Percentiles rank a stretch among this genome's conserved stretches.
Evolutionary conservation across 2,888 invertebrate species (phyloP).

Genomic region (Clostera curtula): DNA sequence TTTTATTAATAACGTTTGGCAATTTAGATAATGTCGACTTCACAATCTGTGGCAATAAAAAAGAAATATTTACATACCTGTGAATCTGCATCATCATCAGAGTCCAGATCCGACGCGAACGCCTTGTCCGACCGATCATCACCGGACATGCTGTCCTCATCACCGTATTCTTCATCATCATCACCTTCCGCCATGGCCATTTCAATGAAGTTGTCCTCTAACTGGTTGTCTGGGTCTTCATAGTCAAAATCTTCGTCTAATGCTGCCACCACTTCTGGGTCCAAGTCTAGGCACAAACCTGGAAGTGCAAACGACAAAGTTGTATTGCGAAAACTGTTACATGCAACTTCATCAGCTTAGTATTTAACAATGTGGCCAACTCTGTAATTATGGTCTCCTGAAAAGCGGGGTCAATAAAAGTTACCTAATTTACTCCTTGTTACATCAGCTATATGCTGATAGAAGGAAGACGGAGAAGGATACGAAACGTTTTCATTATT

Average conservation of each 20-base stretch:
- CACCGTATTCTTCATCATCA: constrained; percentile 33
- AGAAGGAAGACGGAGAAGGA: too few species aligned
- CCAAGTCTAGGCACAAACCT: constrained; percentile 81
- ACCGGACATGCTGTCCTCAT: constrained; percentile 32
- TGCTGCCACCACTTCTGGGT: constrained; percentile 94
- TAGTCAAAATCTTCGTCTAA: constrained; percentile 95
- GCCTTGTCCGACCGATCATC: constrained; percentile 58
- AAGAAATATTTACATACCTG: constrained; percentile 30
- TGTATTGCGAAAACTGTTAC: too few species aligned
- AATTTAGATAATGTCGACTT: too few species aligned
- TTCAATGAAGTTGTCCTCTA: constrained; percentile 95
- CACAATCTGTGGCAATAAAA: too few species aligned
- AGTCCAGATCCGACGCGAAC: constrained; percentile 51
- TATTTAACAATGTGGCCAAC: too few species aligned
- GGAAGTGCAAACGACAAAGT: constrained; percentile 8
- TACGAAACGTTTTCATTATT: too few species aligned
- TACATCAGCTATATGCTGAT: too few species aligned
- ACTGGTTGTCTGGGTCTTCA: constrained; percentile 85
- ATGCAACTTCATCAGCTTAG: too few species aligned
- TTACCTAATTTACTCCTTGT: too few species aligned
- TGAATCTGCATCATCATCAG: constrained; percentile 60
- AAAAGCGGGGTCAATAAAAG: too few species aligned
- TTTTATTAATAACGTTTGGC: too few species aligned
- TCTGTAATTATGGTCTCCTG: too few species aligned
- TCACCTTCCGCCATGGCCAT: constrained; percentile 79